Percentiles rank a stretch among this genome's conserved stretches.
Conservation (phyloP, 2,113 vertebrate genomes). For the Egretta garzetta region DNA sequence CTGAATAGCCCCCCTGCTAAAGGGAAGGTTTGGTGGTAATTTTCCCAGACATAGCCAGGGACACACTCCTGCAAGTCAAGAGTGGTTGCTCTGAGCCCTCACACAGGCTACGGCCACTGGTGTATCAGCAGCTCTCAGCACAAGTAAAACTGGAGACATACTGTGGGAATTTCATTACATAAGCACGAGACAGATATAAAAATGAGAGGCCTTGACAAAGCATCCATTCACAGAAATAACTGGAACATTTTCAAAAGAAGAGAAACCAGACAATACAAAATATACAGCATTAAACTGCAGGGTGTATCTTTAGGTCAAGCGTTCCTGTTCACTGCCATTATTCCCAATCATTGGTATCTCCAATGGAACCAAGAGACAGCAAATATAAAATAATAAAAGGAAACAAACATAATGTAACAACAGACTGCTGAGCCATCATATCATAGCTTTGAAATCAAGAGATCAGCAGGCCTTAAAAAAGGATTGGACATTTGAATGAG, state of each 20-base stretch:
- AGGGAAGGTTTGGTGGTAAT: background rate
- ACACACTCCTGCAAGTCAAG: background rate
- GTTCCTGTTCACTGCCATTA: background rate
- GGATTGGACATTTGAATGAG: background rate
- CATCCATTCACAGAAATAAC: background rate
- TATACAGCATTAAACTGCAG: background rate
- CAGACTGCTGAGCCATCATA: background rate
- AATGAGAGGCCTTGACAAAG: background rate
- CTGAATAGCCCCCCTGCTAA: background rate
- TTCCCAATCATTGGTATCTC: fast-evolving
- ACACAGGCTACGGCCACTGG: background rate
- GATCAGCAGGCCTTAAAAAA: background rate
- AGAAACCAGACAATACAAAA: background rate
- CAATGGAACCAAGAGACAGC: background rate
- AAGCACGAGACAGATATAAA: background rate
- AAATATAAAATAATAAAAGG: background rate
- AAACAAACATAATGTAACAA: background rate
- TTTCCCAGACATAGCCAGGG: background rate
- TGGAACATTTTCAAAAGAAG: background rate
- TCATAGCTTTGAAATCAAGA: background rate
- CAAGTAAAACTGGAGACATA: background rate
- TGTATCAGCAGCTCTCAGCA: background rate
- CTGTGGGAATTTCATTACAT: background rate
- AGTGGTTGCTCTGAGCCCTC: background rate
- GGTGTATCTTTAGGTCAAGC: background rate